These are phyloP conservation scores for Chouioia cunea DNA, from an alignment of 2,888 invertebrate genomes.

Conservation along the genomic window DNA sequence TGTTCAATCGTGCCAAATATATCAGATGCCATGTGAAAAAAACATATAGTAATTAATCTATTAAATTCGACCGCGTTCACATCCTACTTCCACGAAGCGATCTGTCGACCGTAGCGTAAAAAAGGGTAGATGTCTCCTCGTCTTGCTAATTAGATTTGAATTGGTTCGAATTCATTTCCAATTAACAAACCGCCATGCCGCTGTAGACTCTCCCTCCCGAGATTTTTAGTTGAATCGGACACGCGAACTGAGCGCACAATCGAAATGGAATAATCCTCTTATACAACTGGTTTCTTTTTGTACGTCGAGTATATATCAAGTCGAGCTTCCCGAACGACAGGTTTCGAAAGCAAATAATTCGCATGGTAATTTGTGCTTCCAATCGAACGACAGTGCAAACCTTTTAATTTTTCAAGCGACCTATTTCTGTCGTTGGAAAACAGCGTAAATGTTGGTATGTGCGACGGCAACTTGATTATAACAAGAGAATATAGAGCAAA, in stretches of 20 bases:
- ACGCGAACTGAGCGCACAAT: conserved; percentile 13
- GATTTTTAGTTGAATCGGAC: conserved; percentile 13
- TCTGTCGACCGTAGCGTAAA: conserved; percentile 19
- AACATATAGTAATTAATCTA: conserved; percentile 43
- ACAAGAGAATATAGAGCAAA: conserved; percentile 12
- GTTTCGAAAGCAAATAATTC: too few relatives aligned
- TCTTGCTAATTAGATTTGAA: conserved; percentile 58
- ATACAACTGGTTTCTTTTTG: conserved; percentile 18
- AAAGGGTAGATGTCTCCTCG: conserved; percentile 35
- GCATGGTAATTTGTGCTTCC: too few relatives aligned
- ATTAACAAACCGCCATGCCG: conserved; percentile 52
- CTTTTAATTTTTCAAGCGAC: too few relatives aligned
- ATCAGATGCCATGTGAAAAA: conserved; percentile 24
- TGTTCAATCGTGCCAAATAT: not conserved
- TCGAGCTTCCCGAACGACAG: not conserved
- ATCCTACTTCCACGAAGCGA: conserved; percentile 47
- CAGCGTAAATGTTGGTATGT: too few relatives aligned
- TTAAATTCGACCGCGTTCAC: conserved; percentile 36
- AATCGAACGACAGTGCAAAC: too few relatives aligned
- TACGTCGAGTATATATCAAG: conserved; percentile 29
- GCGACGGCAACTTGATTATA: conserved; percentile 7
- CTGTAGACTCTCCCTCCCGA: not conserved
- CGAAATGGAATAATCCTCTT: conserved; percentile 33
- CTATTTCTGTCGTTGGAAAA: too few relatives aligned
- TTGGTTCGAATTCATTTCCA: conserved; percentile 61